These are phyloP conservation scores for Panagrolaimus sp. DNA, from an alignment of 1,140 invertebrate genomes.

Conservation along the genomic window DNA sequence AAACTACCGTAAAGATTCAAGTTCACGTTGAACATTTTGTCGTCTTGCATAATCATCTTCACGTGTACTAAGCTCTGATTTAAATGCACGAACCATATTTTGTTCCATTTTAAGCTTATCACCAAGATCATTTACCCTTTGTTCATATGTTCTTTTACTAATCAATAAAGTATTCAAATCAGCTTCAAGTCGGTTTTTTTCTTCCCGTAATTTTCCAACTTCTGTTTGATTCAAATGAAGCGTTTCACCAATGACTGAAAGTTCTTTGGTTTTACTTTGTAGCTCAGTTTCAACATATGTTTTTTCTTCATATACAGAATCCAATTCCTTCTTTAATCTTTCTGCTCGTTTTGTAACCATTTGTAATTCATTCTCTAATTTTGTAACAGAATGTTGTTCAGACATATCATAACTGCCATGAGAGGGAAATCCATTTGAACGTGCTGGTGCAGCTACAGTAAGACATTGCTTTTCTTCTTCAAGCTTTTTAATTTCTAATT, in stretches of 20 bases:
- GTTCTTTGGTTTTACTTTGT: constrained; percentile 22
- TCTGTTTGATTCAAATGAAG: constrained; percentile 20
- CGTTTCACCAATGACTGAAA: neutral
- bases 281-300: constrained; percentile 19
- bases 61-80: neutral
- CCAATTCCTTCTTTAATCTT: neutral
- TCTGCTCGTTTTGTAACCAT: constrained; percentile 10
- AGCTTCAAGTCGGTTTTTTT: constrained; percentile 12
- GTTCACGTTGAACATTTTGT: neutral
- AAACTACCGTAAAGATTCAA: constrained; percentile 12
- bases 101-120: constrained; percentile 1
- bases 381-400: neutral
- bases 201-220: constrained; percentile 18
- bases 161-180: neutral
- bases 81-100: neutral
- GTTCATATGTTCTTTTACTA: constrained; percentile 10
- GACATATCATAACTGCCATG: neutral
- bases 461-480: constrained; percentile 13
- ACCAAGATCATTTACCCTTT: constrained; percentile 26
- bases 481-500: constrained; percentile 10
- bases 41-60: neutral
- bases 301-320: constrained; percentile 27
- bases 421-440: neutral
- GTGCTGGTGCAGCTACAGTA: neutral
- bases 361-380: constrained; percentile 3